Evolutionary conservation across 64 coral and sea anemone genomes (phyloP), one percentile per base, ranked within the genome.

Genomic region (Catalaphyllia jardinei): DNA sequence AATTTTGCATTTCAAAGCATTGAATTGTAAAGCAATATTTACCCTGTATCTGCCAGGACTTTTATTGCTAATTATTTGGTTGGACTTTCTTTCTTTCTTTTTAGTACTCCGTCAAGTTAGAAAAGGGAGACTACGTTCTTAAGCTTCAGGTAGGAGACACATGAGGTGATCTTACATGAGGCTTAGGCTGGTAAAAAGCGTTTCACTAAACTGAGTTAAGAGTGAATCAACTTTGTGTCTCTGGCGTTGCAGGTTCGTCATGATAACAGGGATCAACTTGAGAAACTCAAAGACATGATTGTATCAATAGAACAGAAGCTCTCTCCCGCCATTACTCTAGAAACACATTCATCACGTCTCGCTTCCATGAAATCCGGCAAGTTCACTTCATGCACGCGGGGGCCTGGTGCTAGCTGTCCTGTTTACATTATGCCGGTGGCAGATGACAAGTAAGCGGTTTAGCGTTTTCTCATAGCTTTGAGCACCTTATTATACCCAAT

Each of bases 241-340:
- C 52, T 57, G 30, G 10, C 24, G 30, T 72, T 71, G 51, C 65
- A 98, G 96, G 89, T 98, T 72, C 96, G 96, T 18, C 96, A 98
- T 61, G 96, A 98, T 49, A 94, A 90, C 81, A 98, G 93, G 19
- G 96, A 98, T 29, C 93, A 98, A 72, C 89, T 98, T 24, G 96
- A 98, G 75, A 92, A 92, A 62, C 77, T 98, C 35, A 86, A 83
- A 75, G 90, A 92, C 63, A 95, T 92, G 74, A 72, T 95, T 18
- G 87, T 95, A 16, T 78, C 93, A 42, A 90, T 98, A 78, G 96
- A 98, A 46, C 93, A 86, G 65, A 98, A 98, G 46, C 74, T 98
- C 6, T 57, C 90, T 52, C 73, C 93, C 73, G 52, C 88, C 7
- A 31, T 95, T 60, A 50, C 97, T 69, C 88, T 99, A 39, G 94